Base-by-base conservation (phyloP, 2,113 vertebrate genomes). In the Condylura cristata region DNA sequence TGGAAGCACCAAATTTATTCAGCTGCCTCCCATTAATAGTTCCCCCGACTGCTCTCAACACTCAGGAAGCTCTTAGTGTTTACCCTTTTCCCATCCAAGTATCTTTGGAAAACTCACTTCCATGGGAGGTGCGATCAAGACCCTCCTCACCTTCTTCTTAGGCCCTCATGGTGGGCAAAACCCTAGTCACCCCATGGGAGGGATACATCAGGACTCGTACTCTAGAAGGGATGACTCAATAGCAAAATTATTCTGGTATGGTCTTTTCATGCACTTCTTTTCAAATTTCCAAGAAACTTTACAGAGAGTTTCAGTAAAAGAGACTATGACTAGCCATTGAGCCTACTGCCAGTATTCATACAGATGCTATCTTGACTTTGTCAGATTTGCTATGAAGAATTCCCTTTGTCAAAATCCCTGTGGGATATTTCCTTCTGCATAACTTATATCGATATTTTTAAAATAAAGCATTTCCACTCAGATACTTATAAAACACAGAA, bases 121-220 rank as follows among this genome's bases (percentile, higher is more conserved):
- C 1, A 10, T 9, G 6, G 0, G 8, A 3, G 5, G 3, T 9
- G 26, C n/a, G 5, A 3, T 3, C 24, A 6, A 13, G 24, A 7
- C n/a, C 6, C 13, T 44, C 6, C 30, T 60, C 2, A 26, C 34
- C 60, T 37, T 37, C 44, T n/a, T n/a, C 48, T 18, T 8, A 6
- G 2, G 2, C 9, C 48, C 46, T 1, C 0, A 6, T 28, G 37
- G 60, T 1, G 1, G 20, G 9, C 18, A 34, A 17, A 37, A 58
- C 1, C 5, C 8, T 34, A 3, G 2, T 53, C 22, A 12, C 18
- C 6, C 46, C 20, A 8, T 24, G 24, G 26, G 20, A 46, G 24
- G 32, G 20, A 34, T 8, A 26, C 10, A 13, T 16, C 2, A 1
- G 34, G n/a, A 6, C 0, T 26, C 5, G 13, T 32, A 22, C 22